Evolutionary conservation across 1,140 invertebrate genomes (phyloP), one percentile per base, ranked within the genome.

Genomic region (Scaptomyza pallida): DNA sequence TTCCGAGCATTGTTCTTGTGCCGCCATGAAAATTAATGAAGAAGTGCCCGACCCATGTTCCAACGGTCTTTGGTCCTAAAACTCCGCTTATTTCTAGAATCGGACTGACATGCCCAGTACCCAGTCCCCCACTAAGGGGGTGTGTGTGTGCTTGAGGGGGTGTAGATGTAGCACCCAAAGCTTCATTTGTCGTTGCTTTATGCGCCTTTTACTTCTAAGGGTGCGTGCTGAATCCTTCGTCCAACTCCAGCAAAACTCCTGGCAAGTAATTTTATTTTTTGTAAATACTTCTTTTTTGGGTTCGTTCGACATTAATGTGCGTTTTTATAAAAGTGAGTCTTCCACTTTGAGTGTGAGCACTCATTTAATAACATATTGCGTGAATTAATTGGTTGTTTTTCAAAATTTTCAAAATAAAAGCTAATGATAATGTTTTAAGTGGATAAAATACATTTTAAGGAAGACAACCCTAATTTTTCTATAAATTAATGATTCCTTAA

Each of bases 21-120:
- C 82, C 83, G 83, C 82, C 83, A 88, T 88, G 82, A 88, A 88
- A 88, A 88, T 88, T 88, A 88, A 88, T 88, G 82, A 88, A 88
- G 82, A 88, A 89, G 82, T 89, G 83, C 82, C 82, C 82, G 78
- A 88, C 83, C 78, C 82, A 75, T 88, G 82, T 82, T 74, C 59
- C 74, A 73, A 47, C 63, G 77, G 72, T 78, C 26, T 8, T 30
- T 30, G 26, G 26, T 30, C 83, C 79, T 83, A 85, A 83, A 83
- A 78, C 79, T 71, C 59, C 75, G 57, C 47, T 26, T 35, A 8
- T 33, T 45, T 60, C 67, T 47, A 72, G 44, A 50, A 15, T 16
- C 55, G 37, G 21, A 21, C 63, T 56, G 61, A 62, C 81, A 47
- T 65, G 56, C 45, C 47, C 61, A 48, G 19, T 64, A 23, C 13